Conservation (phyloP, 2,797 vertebrate species). For the Heterohyrax brucei region DNA sequence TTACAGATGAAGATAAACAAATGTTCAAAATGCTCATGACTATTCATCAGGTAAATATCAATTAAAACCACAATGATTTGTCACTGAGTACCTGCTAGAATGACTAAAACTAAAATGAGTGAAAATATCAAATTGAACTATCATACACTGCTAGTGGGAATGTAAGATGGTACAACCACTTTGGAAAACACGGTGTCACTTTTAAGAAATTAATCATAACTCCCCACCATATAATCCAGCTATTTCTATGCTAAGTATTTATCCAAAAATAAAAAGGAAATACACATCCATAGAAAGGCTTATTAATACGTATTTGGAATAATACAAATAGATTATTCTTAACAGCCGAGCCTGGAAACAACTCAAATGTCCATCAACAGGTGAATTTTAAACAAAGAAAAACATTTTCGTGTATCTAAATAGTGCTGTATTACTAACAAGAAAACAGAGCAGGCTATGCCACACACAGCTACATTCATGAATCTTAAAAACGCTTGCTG, state of each 20-base stretch:
- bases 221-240: background rate
- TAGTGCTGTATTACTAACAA: background rate
- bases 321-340: background rate
- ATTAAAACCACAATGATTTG: background rate
- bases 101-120: background rate
- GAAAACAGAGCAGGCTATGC: background rate
- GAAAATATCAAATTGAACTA: background rate
- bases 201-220: background rate
- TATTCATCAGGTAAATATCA: background rate
- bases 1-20: background rate
- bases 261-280: background rate
- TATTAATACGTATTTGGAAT: background rate
- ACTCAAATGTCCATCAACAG: background rate
- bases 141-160: background rate
- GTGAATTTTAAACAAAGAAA: background rate
- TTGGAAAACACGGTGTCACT: background rate
- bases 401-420: background rate
- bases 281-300: background rate
- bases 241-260: background rate
- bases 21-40: background rate
- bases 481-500: background rate
- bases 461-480: background rate
- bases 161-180: background rate
- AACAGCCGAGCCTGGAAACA: background rate
- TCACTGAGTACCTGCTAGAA: background rate